Percentiles rank a stretch among this genome's conserved stretches.
phyloP scores from a whole-genome alignment of 2,888 invertebrate genomes.

The Latheticus oryzae region DNA sequence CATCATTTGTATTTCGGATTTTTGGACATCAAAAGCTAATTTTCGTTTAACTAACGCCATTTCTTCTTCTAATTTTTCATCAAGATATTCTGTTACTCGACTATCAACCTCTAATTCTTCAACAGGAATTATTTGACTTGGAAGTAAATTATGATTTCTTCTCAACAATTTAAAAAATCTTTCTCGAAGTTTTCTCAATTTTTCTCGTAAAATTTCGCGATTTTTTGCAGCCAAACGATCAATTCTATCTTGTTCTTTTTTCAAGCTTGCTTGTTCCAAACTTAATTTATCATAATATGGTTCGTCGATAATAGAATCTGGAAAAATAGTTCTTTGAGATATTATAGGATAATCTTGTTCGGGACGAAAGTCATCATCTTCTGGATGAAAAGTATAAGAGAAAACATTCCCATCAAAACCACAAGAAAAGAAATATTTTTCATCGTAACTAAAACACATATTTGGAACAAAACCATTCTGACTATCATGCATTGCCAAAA shows the following conservation, averaged over 20 bases:
- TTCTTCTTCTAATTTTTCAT: slow-evolving; percentile 71
- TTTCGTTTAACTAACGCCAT: slow-evolving; percentile 74
- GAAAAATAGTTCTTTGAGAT: slow-evolving; percentile 41
- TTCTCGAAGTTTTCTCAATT: slow-evolving; percentile 48
- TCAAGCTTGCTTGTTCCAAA: slow-evolving; percentile 78
- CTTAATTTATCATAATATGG: slow-evolving; percentile 64
- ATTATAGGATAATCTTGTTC: slow-evolving; percentile 56
- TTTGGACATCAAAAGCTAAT: slow-evolving; percentile 77
- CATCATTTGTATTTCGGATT: slow-evolving; percentile 70
- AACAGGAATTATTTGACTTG: slow-evolving; percentile 70
- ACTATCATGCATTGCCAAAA: slow-evolving; percentile 80
- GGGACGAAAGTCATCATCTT: slow-evolving; percentile 53
- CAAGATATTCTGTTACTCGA: slow-evolving; percentile 74
- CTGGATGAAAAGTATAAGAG: slow-evolving; percentile 71
- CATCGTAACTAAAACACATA: slow-evolving; percentile 74
- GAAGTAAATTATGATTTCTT: slow-evolving; percentile 70
- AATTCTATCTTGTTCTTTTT: slow-evolving; percentile 74
- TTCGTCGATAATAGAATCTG: slow-evolving; percentile 59
- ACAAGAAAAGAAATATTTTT: slow-evolving; percentile 69
- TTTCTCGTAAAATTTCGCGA: slow-evolving; percentile 70
- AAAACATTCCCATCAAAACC: slow-evolving; percentile 85
- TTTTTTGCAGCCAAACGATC: slow-evolving; percentile 73
- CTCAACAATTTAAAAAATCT: slow-evolving; percentile 47
- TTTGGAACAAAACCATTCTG: slow-evolving; percentile 75
- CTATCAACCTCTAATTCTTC: slow-evolving; percentile 76